These are phyloP conservation scores for Pheosia tremula DNA, from an alignment of 2,888 invertebrate genomes.

Conservation along the genomic window DNA sequence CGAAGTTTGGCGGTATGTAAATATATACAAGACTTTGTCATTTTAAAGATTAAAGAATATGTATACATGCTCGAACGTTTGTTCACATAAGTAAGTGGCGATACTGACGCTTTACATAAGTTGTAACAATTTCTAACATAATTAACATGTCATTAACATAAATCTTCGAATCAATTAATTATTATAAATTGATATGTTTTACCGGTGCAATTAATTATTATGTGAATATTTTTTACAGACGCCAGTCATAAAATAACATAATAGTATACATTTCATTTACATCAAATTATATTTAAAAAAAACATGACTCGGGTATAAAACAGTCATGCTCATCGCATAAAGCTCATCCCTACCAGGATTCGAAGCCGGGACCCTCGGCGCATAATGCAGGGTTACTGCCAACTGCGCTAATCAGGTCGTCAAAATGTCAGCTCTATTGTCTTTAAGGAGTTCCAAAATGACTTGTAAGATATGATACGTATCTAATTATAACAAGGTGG, in stretches of 20 bases:
- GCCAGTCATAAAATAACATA: conserved; percentile 5
- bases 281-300: neutral
- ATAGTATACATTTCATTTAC: neutral
- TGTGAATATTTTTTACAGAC: conserved; percentile 12
- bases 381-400: too few relatives aligned
- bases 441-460: too few relatives aligned
- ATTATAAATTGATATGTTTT: conserved; percentile 15
- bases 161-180: conserved; percentile 22
- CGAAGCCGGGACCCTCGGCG: too few relatives aligned
- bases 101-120: neutral
- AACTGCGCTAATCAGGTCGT: too few relatives aligned
- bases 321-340: too few relatives aligned
- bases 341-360: too few relatives aligned
- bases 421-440: too few relatives aligned
- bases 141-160: conserved; percentile 20
- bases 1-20: too few relatives aligned
- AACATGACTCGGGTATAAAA: neutral
- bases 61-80: too few relatives aligned
- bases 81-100: too few relatives aligned
- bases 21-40: neutral
- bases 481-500: too few relatives aligned
- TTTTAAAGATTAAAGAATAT: neutral
- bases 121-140: conserved; percentile 6
- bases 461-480: too few relatives aligned
- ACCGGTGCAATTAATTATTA: conserved; percentile 9